Percentiles rank a stretch among this genome's conserved stretches.
These are phyloP conservation scores for Nothoprocta pentlandii DNA, from an alignment of 2,113 vertebrate genomes.

Conservation along the genomic window DNA sequence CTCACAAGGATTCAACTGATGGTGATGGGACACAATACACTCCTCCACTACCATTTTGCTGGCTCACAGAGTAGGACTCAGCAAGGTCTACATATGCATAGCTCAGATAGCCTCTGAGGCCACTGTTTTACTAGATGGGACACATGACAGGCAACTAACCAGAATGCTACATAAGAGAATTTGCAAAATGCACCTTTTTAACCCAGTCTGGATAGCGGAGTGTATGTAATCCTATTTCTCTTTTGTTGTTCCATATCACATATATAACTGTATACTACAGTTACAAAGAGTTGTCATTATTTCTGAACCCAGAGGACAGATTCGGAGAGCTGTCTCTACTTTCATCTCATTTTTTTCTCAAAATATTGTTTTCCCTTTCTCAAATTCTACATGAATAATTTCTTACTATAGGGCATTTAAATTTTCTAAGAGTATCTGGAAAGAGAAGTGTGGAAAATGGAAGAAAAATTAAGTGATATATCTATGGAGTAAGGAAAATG, in stretches of 20 bases:
- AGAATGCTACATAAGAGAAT: background rate
- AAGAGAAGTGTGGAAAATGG: background rate
- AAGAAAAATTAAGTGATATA: background rate
- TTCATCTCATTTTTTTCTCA: background rate
- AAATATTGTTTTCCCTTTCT: background rate
- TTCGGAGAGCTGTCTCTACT: background rate
- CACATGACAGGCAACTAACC: background rate
- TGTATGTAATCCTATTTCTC: background rate
- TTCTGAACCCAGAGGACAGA: background rate
- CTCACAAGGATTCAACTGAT: background rate
- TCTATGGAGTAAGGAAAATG: background rate
- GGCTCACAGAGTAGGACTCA: background rate
- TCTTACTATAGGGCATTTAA: background rate
- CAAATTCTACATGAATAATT: background rate
- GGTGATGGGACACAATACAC: background rate
- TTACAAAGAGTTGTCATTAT: background rate
- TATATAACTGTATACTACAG: background rate
- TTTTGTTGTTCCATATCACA: background rate
- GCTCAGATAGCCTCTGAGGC: too few species aligned
- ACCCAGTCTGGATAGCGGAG: background rate
- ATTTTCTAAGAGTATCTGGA: background rate
- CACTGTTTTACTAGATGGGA: background rate
- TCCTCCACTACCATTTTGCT: background rate
- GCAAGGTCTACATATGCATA: background rate
- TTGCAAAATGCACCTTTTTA: background rate